phyloP scores from a whole-genome alignment of 2,797 vertebrate genomes.

The Peromyscus nudipes region DNA sequence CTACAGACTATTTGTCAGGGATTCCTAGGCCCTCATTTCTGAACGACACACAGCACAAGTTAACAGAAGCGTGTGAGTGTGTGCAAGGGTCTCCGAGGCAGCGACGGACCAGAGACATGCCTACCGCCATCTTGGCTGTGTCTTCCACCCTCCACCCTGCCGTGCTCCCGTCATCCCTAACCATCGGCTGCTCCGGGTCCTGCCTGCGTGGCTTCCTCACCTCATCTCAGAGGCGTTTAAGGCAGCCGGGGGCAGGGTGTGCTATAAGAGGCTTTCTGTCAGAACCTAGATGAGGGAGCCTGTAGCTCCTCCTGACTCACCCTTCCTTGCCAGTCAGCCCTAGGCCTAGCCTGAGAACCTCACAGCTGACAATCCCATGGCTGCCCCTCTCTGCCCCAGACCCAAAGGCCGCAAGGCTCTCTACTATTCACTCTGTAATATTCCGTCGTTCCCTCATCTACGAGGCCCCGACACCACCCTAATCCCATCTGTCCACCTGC shows the following conservation, averaged over 20 bases:
- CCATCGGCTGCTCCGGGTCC: background rate
- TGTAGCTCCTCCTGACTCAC: background rate
- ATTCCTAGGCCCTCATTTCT: background rate
- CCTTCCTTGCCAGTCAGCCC: background rate
- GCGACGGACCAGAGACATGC: background rate
- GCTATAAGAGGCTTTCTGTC: background rate
- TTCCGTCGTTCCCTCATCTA: background rate
- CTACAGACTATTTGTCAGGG: background rate
- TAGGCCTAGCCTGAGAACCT: background rate
- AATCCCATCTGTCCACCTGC: background rate
- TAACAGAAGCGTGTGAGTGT: rapidly evolving
- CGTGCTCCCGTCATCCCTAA: background rate
- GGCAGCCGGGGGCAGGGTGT: background rate
- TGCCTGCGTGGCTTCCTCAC: no score
- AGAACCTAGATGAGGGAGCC: background rate
- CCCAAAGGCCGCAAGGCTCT: background rate
- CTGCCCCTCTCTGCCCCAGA: background rate
- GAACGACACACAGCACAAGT: background rate
- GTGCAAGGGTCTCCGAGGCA: background rate
- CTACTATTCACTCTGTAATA: background rate
- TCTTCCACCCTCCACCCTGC: background rate
- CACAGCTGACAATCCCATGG: background rate
- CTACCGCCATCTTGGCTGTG: no score
- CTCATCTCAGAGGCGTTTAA: background rate
- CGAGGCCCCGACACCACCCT: background rate